Base-by-base conservation (phyloP, 2,113 vertebrate genomes). In the Hippocampus mohnikei region DNA sequence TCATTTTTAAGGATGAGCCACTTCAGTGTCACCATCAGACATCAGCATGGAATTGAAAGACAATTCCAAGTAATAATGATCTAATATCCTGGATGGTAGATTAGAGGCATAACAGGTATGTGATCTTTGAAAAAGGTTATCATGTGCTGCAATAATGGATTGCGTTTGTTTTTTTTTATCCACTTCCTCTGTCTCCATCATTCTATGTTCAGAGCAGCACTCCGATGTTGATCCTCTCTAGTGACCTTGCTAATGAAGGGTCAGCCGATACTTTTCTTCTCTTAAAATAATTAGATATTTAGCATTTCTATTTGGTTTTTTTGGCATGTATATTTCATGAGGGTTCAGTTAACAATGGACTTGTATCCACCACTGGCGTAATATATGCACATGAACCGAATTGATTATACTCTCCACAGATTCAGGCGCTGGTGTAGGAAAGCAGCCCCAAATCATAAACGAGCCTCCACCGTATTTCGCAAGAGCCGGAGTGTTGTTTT, bases 171-270 rank as follows among this genome's bases (percentile, higher is more conserved):
- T 25, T 23, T 56, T 53, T 25, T 23, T 27, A 25, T 56, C 3
- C n/a, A 25, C 55, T 56, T 56, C 60, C 60, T 71, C 42, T 68
- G 55, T 44, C 58, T 71, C 56, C 16, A n/a, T 75, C 68, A 77
- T 79, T 42, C 41, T 42, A 42, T 42, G 3, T 37, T 82, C 75
- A 63, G 70, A 58, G 33, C 72, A 0, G 1, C 2, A 58, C 77
- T 84, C 77, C 82, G 78, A 85, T 76, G 81, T 52, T 60, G 69
- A 65, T 58, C 53, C 2, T 5, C 37, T 15, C 69, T 74, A 77
- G 48, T 68, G 61, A 13, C 46, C 70, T 67, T 55, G 8, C 56
- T 77, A 60, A 67, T 73, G 71, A 80, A 75, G 70, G 33, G 59
- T 61, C 52, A 71, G 53, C 18, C 58, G 44, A 23, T 52, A 33